phyloP scores from a whole-genome alignment of 2,888 invertebrate species.

The Zeuzera pyrina region DNA sequence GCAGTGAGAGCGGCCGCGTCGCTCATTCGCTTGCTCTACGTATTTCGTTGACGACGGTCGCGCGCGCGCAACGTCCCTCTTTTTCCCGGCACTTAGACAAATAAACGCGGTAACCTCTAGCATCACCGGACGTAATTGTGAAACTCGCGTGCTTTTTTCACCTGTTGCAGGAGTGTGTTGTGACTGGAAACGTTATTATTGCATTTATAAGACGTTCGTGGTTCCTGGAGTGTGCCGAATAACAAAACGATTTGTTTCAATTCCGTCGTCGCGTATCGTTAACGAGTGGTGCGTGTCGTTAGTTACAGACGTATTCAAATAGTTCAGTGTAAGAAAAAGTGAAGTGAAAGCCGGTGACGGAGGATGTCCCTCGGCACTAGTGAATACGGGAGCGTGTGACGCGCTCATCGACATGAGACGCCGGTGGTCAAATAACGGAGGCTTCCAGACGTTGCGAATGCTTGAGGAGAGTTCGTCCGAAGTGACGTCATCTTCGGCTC shows the following conservation, averaged over 20 bases:
- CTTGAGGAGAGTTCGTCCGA: conserved; percentile 83
- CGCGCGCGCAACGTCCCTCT: conserved; percentile 58
- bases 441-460: conserved; percentile 76
- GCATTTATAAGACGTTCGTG: conserved; percentile 25
- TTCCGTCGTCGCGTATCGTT: conserved; percentile 43
- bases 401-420: conserved; percentile 78
- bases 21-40: conserved; percentile 54
- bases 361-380: conserved; percentile 60
- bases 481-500: conserved; percentile 83
- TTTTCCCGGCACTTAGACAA: conserved; percentile 24
- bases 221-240: conserved; percentile 36
- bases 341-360: conserved; percentile 63
- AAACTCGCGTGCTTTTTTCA: conserved; percentile 36
- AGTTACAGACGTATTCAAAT: conserved; percentile 38
- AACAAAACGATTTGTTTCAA: conserved; percentile 49
- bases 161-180: conserved; percentile 57
- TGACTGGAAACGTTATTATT: conserved; percentile 32
- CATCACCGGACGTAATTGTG: conserved; percentile 39
- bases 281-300: conserved; percentile 54
- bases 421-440: conserved; percentile 84
- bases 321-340: conserved; percentile 65
- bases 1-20: conserved; percentile 68
- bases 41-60: conserved; percentile 67
- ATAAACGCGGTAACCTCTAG: conserved; percentile 41
- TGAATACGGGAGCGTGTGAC: conserved; percentile 56